Percentiles rank a stretch among this genome's conserved stretches.
phyloP scores from a whole-genome alignment of 2,113 vertebrate genomes.

The Rallus limicola region DNA sequence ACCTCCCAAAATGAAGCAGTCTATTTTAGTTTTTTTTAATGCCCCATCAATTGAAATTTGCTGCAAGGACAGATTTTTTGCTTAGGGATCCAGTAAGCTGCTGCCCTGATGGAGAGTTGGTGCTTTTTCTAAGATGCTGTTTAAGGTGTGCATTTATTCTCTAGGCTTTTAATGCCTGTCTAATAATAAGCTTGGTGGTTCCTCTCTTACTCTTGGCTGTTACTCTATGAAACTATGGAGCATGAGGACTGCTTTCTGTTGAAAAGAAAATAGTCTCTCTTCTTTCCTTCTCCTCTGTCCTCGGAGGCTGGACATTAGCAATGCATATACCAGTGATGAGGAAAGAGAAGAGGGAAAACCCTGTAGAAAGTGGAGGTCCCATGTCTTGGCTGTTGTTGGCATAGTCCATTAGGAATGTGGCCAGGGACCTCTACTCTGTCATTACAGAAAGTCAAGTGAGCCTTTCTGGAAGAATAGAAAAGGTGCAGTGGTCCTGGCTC shows the following conservation, averaged over 20 bases:
- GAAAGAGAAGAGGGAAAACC: neutral
- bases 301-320: neutral
- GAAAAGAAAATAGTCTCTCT: neutral
- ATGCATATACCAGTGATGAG: neutral
- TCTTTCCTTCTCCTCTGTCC: neutral
- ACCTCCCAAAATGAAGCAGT: neutral
- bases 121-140: neutral
- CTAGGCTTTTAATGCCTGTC: rapidly evolving
- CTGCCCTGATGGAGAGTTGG: neutral
- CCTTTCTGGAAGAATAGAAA: neutral
- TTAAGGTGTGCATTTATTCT: neutral
- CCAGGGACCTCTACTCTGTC: neutral
- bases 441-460: neutral
- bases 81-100: neutral
- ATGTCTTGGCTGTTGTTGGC: neutral
- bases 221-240: neutral
- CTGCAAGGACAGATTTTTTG: neutral
- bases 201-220: neutral
- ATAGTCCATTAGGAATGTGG: neutral
- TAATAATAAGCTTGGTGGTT: neutral
- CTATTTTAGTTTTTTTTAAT: neutral
- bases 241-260: neutral
- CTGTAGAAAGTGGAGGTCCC: neutral
- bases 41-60: neutral
- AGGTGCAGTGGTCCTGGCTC: neutral